Conservation (phyloP, 2,113 vertebrate genomes). For the Cebidichthys violaceus region DNA sequence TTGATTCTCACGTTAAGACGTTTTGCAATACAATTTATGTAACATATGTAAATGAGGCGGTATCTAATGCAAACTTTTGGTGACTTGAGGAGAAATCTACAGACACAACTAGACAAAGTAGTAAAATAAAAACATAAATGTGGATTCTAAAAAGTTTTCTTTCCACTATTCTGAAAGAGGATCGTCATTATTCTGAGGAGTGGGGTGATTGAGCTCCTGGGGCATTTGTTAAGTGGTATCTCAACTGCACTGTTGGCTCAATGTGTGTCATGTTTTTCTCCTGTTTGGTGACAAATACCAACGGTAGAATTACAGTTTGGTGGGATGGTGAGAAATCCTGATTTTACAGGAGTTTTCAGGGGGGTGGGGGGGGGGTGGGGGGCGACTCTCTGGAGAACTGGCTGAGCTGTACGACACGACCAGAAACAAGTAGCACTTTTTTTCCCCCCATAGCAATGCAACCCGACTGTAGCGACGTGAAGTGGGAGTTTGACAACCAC, state of each 20-base stretch:
- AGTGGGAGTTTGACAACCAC: background rate
- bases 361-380: too few species aligned
- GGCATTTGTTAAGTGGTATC: background rate
- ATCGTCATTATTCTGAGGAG: background rate
- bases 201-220: background rate
- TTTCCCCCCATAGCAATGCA: background rate
- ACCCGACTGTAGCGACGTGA: background rate
- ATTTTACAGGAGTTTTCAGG: background rate
- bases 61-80: too few species aligned
- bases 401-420: background rate
- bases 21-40: too few species aligned
- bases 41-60: too few species aligned
- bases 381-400: background rate
- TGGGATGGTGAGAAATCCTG: background rate
- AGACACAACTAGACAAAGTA: too few species aligned
- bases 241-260: background rate
- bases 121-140: too few species aligned
- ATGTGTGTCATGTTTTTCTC: background rate
- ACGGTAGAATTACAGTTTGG: background rate
- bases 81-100: too few species aligned
- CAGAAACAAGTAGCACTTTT: background rate
- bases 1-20: too few species aligned
- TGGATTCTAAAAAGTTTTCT: too few species aligned
- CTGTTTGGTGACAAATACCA: conserved; percentile 7
- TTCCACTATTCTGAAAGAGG: too few species aligned